Conservation (phyloP, 2,797 vertebrate species). For the Phataginus tetradactyla region DNA sequence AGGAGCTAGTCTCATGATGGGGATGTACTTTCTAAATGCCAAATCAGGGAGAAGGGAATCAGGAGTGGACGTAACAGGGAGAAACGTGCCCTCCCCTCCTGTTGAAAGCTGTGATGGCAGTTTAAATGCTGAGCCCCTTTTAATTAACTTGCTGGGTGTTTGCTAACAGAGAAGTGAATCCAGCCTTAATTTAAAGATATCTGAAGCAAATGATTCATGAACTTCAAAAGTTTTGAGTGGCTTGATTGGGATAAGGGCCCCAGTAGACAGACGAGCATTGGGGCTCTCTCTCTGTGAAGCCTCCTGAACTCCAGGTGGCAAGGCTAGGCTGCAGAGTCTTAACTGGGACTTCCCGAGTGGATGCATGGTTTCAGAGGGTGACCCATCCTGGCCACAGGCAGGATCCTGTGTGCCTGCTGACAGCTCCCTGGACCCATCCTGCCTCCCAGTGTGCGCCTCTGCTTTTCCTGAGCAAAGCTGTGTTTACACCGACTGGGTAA, state of each 20-base stretch:
- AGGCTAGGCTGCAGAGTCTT: neutral
- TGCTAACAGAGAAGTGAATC: conserved; percentile 27
- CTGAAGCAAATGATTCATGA: conserved; percentile 55
- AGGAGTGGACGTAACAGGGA: neutral
- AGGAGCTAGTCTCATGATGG: neutral
- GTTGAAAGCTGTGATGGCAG: rapidly evolving
- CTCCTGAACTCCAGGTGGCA: rapidly evolving
- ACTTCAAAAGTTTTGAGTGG: conserved; percentile 48
- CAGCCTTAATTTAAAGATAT: conserved; percentile 51
- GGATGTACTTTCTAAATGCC: neutral
- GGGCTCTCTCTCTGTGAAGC: rapidly evolving
- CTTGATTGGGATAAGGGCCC: conserved; percentile 28
- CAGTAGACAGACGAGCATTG: rapidly evolving
- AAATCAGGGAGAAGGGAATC: neutral
- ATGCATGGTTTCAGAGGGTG: rapidly evolving
- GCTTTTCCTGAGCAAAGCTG: neutral
- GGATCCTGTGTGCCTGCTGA: rapidly evolving
- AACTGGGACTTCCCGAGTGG: rapidly evolving
- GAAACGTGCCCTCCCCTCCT: neutral
- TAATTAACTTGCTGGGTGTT: conserved; percentile 48
- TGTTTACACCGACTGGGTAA: neutral
- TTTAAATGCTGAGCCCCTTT: neutral
- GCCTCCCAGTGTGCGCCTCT: rapidly evolving
- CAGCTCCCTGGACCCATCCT: rapidly evolving
- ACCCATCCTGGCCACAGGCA: rapidly evolving